A percentile compares a stretch with the other conserved stretches of the same genome.
These are phyloP conservation scores for Dryomyza anilis DNA, from an alignment of 2,888 invertebrate species.

Conservation along the genomic window DNA sequence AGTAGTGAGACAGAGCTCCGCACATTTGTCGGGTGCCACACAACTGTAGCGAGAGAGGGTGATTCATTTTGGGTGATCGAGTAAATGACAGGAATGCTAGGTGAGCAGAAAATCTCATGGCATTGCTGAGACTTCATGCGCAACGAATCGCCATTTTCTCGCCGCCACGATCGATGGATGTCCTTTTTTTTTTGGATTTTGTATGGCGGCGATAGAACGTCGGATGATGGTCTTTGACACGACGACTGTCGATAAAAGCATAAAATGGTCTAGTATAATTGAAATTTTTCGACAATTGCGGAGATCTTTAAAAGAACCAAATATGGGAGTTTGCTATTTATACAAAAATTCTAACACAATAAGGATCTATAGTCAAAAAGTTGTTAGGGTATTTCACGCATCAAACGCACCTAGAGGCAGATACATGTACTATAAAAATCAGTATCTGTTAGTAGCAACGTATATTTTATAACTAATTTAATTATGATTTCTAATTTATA, in stretches of 20 bases:
- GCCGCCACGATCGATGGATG: slow-evolving; percentile 33
- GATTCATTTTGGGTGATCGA: background rate
- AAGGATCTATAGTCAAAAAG: background rate
- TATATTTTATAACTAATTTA: too few relatives aligned
- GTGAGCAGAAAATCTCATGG: slow-evolving; percentile 11
- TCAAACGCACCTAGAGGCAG: background rate
- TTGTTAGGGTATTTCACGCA: background rate
- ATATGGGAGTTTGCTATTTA: background rate
- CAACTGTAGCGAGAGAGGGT: background rate
- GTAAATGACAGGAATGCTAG: background rate
- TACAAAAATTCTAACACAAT: background rate
- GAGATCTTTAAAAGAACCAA: too few relatives aligned
- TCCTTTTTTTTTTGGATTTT: slow-evolving; percentile 33
- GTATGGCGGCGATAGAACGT: too few relatives aligned
- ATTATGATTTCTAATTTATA: too few relatives aligned
- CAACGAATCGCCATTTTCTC: slow-evolving; percentile 51
- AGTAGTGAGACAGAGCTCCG: slow-evolving; percentile 4
- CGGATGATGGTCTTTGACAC: too few relatives aligned
- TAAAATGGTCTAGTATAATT: too few relatives aligned
- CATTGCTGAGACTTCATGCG: too few relatives aligned
- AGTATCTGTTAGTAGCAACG: too few relatives aligned
- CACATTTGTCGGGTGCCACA: slow-evolving; percentile 1
- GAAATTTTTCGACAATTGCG: too few relatives aligned
- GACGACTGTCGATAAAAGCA: too few relatives aligned
- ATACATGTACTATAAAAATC: too few relatives aligned